Evolutionary conservation across 1,140 invertebrate species (phyloP).

Genomic region (Acromyrmex heyeri): DNA sequence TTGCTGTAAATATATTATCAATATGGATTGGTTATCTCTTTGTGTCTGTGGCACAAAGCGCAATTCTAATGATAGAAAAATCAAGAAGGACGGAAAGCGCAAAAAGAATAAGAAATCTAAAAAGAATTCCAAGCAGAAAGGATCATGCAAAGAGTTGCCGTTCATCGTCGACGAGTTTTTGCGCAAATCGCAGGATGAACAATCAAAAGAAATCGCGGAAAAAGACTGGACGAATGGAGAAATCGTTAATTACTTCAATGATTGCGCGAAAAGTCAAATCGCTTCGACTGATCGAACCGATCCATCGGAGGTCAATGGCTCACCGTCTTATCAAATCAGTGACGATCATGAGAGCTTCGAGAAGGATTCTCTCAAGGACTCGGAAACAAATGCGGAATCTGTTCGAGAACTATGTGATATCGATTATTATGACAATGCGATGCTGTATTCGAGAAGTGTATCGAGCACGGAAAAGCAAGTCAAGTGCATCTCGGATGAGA

Average conservation of each 20-base stretch:
- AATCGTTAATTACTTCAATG: constrained; percentile 11
- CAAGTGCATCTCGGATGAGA: constrained; percentile 13
- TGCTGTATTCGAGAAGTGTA: constrained; percentile 7
- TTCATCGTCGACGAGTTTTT: constrained; percentile 18
- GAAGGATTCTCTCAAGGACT: neutral
- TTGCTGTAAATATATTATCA: constrained; percentile 11
- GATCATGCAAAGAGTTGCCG: neutral
- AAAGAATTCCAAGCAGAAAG: constrained; percentile 33
- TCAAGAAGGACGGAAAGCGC: constrained; percentile 19
- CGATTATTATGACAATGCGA: constrained; percentile 11
- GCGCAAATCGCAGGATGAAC: constrained; percentile 29
- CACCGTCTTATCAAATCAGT: neutral
- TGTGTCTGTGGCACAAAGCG: constrained; percentile 60
- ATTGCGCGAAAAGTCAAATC: neutral
- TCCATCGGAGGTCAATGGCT: constrained; percentile 1
- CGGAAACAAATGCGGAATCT: neutral
- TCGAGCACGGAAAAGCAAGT: constrained; percentile 35
- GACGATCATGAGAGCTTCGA: neutral
- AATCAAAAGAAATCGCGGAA: constrained; percentile 15
- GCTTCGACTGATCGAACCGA: neutral
- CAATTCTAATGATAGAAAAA: constrained; percentile 10
- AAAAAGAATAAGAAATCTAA: constrained; percentile 45
- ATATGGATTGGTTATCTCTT: constrained; percentile 63
- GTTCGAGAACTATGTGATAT: neutral
- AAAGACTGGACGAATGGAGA: constrained; percentile 2